Evolutionary conservation across 2,113 vertebrate genomes (phyloP).

Genomic region (Scartelaos histophorus): DNA sequence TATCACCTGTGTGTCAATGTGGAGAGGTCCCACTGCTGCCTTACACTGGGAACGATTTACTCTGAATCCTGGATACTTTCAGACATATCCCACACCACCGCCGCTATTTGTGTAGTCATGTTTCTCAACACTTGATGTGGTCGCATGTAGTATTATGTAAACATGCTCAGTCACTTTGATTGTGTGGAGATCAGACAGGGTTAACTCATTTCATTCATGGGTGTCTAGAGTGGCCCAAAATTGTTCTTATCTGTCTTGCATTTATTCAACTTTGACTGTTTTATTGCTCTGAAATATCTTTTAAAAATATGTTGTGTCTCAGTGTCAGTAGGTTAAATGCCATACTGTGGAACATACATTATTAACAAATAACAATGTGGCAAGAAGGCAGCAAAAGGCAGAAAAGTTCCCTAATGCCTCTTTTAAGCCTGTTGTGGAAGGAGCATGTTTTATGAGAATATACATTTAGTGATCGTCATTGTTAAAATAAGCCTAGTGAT

Average conservation of each 20-base stretch:
- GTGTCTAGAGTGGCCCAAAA: too few species aligned
- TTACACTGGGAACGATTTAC: constrained; percentile 30
- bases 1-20: constrained; percentile 55
- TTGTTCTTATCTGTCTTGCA: too few species aligned
- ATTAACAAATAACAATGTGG: too few species aligned
- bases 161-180: too few species aligned
- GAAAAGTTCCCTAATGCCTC: neutral
- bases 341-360: constrained; percentile 20
- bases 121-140: neutral
- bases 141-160: too few species aligned
- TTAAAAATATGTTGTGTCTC: too few species aligned
- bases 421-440: constrained; percentile 19
- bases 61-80: constrained; percentile 17
- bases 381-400: too few species aligned
- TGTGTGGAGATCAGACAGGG: too few species aligned
- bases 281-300: too few species aligned
- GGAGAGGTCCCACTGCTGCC: constrained; percentile 39
- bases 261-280: too few species aligned
- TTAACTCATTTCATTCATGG: too few species aligned
- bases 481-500: constrained; percentile 45
- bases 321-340: too few species aligned
- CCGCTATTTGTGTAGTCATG: neutral
- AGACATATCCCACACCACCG: constrained; percentile 6
- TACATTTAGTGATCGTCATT: constrained; percentile 34
- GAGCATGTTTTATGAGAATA: constrained; percentile 40